These are phyloP conservation scores for Pangasius sanitwongsei DNA, from an alignment of 2,797 vertebrate genomes.

Conservation along the genomic window DNA sequence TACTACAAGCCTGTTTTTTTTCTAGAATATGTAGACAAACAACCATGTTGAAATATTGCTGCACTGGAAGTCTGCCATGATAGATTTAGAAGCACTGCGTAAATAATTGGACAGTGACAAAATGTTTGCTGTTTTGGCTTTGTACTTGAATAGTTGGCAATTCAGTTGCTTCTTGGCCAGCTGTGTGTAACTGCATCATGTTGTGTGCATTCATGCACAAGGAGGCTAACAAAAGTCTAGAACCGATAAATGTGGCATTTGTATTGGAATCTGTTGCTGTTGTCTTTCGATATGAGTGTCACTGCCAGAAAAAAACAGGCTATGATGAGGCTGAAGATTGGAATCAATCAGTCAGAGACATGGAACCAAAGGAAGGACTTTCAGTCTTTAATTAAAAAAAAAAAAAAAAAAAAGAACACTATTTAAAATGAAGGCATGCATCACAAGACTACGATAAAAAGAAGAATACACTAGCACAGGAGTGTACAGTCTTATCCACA, in stretches of 20 bases:
- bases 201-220: conserved; percentile 28
- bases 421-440: not conserved
- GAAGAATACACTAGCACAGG: not conserved
- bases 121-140: conserved; percentile 25
- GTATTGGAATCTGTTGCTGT: conserved; percentile 13
- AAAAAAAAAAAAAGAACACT: not conserved
- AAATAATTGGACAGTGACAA: conserved; percentile 30
- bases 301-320: conserved; percentile 4
- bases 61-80: not conserved
- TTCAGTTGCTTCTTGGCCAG: conserved; percentile 22
- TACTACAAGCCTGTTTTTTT: not conserved
- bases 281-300: not conserved
- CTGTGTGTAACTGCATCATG: conserved; percentile 22
- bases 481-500: no score
- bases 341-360: conserved; percentile 11
- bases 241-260: conserved; percentile 28
- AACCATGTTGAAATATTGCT: not conserved
- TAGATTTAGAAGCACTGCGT: not conserved
- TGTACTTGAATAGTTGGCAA: conserved; percentile 9
- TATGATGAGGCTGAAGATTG: not conserved
- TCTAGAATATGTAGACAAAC: not conserved
- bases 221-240: conserved; percentile 31
- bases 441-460: not conserved
- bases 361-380: not conserved
- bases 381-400: not conserved